These are phyloP conservation scores for Montipora capitata DNA, from an alignment of 92 coral and sea anemone genomes.

Conservation along the genomic window DNA sequence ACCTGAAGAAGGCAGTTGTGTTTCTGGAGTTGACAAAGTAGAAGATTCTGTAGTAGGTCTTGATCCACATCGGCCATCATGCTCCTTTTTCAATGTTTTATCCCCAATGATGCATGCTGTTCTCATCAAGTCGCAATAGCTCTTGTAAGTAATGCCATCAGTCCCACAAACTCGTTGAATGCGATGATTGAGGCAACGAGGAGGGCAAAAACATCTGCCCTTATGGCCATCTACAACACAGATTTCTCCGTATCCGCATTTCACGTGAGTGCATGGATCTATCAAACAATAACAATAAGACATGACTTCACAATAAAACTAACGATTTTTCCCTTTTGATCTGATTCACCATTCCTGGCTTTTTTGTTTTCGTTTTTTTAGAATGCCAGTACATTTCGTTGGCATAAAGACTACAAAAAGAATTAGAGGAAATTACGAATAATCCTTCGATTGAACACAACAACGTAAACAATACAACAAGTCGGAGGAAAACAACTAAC, in stretches of 20 bases:
- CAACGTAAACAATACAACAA: no score
- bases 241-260: conserved; percentile 78
- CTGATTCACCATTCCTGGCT: no score
- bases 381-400: no score
- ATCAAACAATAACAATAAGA: not conserved
- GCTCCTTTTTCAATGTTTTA: conserved; percentile 12
- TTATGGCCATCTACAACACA: conserved; percentile 62
- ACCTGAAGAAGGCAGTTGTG: conserved; percentile 17
- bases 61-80: conserved; percentile 37
- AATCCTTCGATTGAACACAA: no score
- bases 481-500: no score
- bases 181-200: conserved; percentile 66
- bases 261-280: conserved; percentile 78
- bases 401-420: no score
- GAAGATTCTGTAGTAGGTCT: not conserved
- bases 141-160: conserved; percentile 77
- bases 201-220: conserved; percentile 81
- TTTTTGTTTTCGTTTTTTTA: no score
- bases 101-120: conserved; percentile 83
- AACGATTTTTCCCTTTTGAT: no score
- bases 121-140: conserved; percentile 71
- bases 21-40: not conserved
- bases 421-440: no score
- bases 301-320: no score
- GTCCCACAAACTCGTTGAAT: conserved; percentile 76